Conservation (phyloP, 2,888 invertebrate genomes). For the Endotricha flammealis region DNA sequence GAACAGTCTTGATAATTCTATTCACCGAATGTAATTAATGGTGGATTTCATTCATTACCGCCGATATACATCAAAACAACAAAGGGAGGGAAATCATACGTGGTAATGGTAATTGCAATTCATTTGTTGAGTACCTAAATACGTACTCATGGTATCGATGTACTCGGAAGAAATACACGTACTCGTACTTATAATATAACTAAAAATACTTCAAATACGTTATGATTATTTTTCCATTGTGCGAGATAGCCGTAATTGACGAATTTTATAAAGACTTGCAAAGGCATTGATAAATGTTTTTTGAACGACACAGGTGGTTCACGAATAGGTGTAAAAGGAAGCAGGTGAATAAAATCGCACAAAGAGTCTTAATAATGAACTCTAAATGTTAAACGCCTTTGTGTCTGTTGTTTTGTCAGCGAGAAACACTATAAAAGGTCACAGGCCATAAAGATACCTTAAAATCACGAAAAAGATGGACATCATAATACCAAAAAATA, state of each 20-base stretch:
- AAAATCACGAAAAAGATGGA: not conserved
- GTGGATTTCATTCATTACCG: constrained; percentile 46
- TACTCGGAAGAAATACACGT: too few relatives aligned
- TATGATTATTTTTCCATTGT: too few relatives aligned
- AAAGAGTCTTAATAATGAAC: constrained; percentile 22
- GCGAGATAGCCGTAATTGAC: too few relatives aligned
- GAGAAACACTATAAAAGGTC: not conserved
- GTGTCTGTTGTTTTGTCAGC: constrained; percentile 1
- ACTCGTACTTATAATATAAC: too few relatives aligned
- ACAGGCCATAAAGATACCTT: not conserved
- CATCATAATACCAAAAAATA: not conserved
- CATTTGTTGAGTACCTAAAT: too few relatives aligned
- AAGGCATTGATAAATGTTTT: constrained; percentile 14
- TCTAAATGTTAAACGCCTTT: constrained; percentile 10
- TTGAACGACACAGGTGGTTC: constrained; percentile 23
- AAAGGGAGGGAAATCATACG: too few relatives aligned
- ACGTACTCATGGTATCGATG: too few relatives aligned
- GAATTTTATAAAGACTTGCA: not conserved
- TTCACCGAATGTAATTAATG: constrained; percentile 32
- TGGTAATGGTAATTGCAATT: too few relatives aligned
- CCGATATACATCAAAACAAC: too few relatives aligned
- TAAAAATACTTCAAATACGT: too few relatives aligned
- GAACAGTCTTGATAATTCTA: constrained; percentile 16
- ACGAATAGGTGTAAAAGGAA: constrained; percentile 19
- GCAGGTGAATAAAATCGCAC: constrained; percentile 26